Evolutionary conservation across 2,113 vertebrate species (phyloP).

Genomic region (Hippocampus mohnikei): DNA sequence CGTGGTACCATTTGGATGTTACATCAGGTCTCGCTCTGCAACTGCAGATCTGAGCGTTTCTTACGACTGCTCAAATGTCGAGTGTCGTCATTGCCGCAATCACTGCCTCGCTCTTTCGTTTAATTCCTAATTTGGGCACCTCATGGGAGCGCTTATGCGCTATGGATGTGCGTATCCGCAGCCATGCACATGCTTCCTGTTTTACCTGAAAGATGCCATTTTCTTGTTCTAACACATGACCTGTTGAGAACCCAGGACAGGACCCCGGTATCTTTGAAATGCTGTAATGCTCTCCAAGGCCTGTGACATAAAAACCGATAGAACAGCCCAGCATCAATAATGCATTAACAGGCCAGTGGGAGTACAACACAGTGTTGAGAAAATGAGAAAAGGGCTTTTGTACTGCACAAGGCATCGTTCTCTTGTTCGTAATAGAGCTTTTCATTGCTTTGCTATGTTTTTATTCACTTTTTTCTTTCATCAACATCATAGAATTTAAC

Average conservation of each 20-base stretch:
- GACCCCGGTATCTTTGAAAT: slow-evolving; percentile 47
- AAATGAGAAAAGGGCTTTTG: slow-evolving; percentile 21
- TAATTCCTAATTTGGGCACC: no score
- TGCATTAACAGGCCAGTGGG: slow-evolving; percentile 50
- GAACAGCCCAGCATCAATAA: slow-evolving; percentile 61
- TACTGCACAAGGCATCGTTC: slow-evolving; percentile 31
- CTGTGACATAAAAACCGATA: slow-evolving; percentile 52
- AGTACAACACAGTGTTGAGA: slow-evolving; percentile 21
- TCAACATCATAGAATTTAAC: not conserved
- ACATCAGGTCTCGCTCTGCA: no score
- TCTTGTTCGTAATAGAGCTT: slow-evolving; percentile 27
- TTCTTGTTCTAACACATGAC: no score
- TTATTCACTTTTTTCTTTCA: not conserved
- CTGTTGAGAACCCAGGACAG: slow-evolving; percentile 12
- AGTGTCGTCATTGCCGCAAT: no score
- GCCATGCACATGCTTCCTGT: no score
- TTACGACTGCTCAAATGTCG: no score
- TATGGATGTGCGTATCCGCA: no score
- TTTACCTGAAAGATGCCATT: no score
- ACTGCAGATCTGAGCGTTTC: no score
- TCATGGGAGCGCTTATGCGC: no score
- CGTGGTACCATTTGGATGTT: no score
- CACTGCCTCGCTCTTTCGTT: no score
- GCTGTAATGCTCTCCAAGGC: slow-evolving; percentile 47
- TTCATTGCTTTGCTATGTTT: slow-evolving; percentile 16